Conservation (phyloP, 2,113 vertebrate genomes). For the Hypanus sabinus region DNA sequence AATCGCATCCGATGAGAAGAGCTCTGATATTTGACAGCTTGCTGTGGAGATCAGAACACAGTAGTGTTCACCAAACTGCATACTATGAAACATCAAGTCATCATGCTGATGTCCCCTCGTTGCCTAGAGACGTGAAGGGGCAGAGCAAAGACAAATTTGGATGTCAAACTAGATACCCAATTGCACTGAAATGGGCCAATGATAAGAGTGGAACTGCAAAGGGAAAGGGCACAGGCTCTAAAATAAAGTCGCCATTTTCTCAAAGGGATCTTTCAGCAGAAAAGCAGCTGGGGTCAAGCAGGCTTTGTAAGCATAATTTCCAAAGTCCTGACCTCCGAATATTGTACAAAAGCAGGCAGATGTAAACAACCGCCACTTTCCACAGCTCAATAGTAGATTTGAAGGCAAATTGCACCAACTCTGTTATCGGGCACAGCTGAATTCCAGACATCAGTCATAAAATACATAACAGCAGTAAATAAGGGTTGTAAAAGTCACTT, state of each 20-base stretch:
- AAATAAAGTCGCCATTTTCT: conserved; percentile 1
- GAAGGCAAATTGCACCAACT: conserved; percentile 60
- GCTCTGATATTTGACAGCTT: background rate
- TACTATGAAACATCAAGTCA: background rate
- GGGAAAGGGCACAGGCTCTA: background rate
- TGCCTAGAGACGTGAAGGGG: conserved; percentile 17
- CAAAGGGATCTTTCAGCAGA: background rate
- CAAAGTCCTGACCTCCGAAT: conserved; percentile 16
- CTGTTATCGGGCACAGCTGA: conserved; percentile 58
- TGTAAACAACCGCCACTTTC: conserved; percentile 50
- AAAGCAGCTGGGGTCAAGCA: background rate
- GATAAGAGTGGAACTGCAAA: too few species aligned
- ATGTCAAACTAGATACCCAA: background rate
- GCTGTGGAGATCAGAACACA: background rate
- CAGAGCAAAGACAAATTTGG: conserved; percentile 7
- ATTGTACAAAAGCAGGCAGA: conserved; percentile 32
- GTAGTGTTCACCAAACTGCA: background rate
- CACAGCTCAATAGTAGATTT: conserved; percentile 57
- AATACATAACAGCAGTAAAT: conserved; percentile 49
- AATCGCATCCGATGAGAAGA: background rate
- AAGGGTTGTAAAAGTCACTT: conserved; percentile 63
- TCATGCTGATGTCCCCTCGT: background rate
- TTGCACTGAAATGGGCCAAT: background rate
- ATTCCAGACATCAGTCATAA: conserved; percentile 58
- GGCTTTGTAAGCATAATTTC: conserved; percentile 27